Evolutionary conservation across 2,888 invertebrate species (phyloP), one percentile per base, ranked within the genome.

Genomic region (Drosophila mulleri): DNA sequence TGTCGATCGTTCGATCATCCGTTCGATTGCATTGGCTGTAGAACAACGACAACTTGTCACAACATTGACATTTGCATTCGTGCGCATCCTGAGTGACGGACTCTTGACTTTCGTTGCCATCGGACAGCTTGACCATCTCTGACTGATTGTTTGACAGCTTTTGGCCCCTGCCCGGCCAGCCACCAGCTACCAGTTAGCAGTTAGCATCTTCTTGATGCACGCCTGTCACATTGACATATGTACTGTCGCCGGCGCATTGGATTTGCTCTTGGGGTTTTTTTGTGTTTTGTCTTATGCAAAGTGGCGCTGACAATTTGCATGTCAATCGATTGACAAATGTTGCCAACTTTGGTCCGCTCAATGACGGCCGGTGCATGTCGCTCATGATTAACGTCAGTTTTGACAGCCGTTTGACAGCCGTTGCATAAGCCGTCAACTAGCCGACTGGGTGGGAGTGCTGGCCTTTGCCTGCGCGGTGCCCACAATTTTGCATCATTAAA

Each of bases 301-400:
- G 82, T 84, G 88, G 82, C 83, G 88, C 89, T 83, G 89, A 80
- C 84, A 87, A 84, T 84, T 84, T 84, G 84, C 84, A 84, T 84
- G 89, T 87, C 88, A 83, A 87, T 89, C 84, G 87, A 65, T 86
- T 89, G 84, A 84, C 84, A 84, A 84, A 84, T 84, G 89, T 83
- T 89, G 89, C 84, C 87, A 89, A 84, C 87, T 88, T 84, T 88
- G 89, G 84, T 23, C 61, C 62, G 60, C 59, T 88, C 89, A 84
- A 80, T 89, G 83, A 72, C 87, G 84, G 83, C 70, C 87, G 84
- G 53, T 50, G 45, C 67, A 76, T 75, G 84, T 87, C 89, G 68
- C 63, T 75, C 71, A 83, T 87, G 84, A 84, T 84, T 84, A 84
- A 79, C 74, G 84, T 84, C 87, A 80, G 41, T 73, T 83, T 83